Evolutionary conservation across 2,113 vertebrate species (phyloP).

Genomic region (Sinocyclocheilus anshuiensis): DNA sequence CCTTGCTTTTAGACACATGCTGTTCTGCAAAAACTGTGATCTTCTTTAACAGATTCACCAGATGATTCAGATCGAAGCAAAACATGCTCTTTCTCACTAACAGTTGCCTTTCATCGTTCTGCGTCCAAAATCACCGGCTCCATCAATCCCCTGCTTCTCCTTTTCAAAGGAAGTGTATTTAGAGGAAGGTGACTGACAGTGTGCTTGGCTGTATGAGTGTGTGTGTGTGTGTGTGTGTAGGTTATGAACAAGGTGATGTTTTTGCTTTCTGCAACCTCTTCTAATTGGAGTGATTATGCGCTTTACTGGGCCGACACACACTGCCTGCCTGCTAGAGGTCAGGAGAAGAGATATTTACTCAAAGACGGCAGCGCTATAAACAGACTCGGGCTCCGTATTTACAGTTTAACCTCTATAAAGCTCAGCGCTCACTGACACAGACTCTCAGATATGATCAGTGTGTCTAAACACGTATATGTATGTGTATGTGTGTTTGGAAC

Average conservation of each 20-base stretch:
- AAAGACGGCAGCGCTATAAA: constrained; percentile 36
- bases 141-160: neutral
- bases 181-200: constrained; percentile 24
- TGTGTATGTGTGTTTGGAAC: constrained; percentile 11
- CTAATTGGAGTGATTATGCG: constrained; percentile 63
- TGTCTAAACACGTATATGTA: neutral
- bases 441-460: neutral
- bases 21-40: constrained; percentile 15
- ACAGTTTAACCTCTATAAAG: constrained; percentile 48
- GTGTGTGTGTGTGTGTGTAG: constrained; percentile 27
- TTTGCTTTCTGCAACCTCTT: constrained; percentile 54
- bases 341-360: constrained; percentile 51
- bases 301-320: constrained; percentile 58
- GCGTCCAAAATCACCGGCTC: neutral
- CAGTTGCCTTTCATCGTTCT: neutral
- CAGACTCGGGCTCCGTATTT: constrained; percentile 23
- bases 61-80: neutral
- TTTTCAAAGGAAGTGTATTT: constrained; percentile 22
- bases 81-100: neutral
- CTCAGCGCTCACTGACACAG: constrained; percentile 10
- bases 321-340: constrained; percentile 53
- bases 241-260: constrained; percentile 58
- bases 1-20: constrained; percentile 7
- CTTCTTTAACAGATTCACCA: neutral
- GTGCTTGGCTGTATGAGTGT: neutral